phyloP scores from a whole-genome alignment of 37 sponge, comb jelly and placozoan species.

The Spongilla lacustris region DNA sequence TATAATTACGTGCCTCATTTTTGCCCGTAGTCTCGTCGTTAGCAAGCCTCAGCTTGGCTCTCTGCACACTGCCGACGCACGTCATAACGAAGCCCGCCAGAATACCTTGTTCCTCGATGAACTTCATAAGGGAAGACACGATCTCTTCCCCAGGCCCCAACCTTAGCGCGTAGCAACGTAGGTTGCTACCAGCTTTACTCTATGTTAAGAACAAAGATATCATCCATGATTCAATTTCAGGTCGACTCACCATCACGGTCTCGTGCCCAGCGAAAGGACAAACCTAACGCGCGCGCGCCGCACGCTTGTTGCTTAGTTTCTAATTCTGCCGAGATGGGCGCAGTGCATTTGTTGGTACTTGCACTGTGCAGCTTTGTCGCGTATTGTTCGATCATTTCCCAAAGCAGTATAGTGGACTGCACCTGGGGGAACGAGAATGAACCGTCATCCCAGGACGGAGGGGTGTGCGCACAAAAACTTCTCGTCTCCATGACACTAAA shows the following conservation, averaged over 20 bases:
- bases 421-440: constrained; percentile 20
- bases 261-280: not conserved
- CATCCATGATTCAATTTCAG: not conserved
- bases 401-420: constrained; percentile 46
- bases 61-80: constrained; percentile 50
- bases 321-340: not conserved
- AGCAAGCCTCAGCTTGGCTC: constrained; percentile 43
- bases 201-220: not conserved
- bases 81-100: constrained; percentile 43
- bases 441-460: constrained; percentile 9
- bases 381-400: constrained; percentile 45
- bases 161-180: constrained; percentile 31
- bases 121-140: constrained; percentile 8
- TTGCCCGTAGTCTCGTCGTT: constrained; percentile 12
- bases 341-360: not conserved
- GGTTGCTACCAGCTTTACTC: not conserved
- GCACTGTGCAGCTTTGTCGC: not conserved
- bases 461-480: constrained; percentile 69
- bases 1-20: no score
- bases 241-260: not conserved
- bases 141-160: constrained; percentile 57
- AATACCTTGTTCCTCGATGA: constrained; percentile 20
- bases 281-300: not conserved
- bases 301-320: not conserved
- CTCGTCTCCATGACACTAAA: constrained; percentile 73